Base-by-base conservation (phyloP, 1,140 invertebrate genomes). In the Reticulitermes speratus region DNA sequence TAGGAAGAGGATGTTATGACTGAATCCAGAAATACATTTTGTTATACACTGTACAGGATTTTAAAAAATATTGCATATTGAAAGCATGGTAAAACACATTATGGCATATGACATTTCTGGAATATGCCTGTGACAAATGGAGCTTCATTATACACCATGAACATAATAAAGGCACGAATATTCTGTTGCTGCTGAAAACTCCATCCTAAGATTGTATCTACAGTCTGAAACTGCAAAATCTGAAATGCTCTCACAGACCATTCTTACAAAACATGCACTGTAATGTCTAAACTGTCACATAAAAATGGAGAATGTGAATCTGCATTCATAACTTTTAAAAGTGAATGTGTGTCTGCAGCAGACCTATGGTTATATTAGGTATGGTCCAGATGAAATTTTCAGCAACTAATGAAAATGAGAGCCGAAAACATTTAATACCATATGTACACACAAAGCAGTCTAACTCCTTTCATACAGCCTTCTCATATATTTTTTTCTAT, bases 371-470 rank as follows among this genome's bases (percentile, higher is more conserved):
- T 38, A 48, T 65, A 85, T 11, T 55, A 32, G 25, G 25, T 81
- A 23, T 75, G 44, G 52, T 81, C 44, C 32, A 84, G 83, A 84
- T 86, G 86, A 86, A 84, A 84, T 86, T 86, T 86, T 86, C 86
- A 86, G 86, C 86, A 86, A 69, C 44, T 44, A 85, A 85, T 75
- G 84, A 84, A 86, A 86, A 84, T n/a, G 48, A 69, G 30, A 86
- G 75, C 65, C 85, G 30, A n/a, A 52, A 86, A 86, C 86, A 81
- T 86, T 86, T 86, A 86, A 82, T 59, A 65, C 48, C 83, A 65
- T 86, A 86, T 84, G 65, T 84, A 86, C 86, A 86, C 86, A 86
- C 48, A 52, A 86, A 86, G 86, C 86, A 86, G 86, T 86, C 86
- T 86, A 86, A 86, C 86, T 86, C 86, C 86, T 86, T 86, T 86